A percentile compares a stretch with the other conserved stretches of the same genome.
Conservation (phyloP, 2,888 invertebrate species). For the Glaucopsyche alexis region DNA sequence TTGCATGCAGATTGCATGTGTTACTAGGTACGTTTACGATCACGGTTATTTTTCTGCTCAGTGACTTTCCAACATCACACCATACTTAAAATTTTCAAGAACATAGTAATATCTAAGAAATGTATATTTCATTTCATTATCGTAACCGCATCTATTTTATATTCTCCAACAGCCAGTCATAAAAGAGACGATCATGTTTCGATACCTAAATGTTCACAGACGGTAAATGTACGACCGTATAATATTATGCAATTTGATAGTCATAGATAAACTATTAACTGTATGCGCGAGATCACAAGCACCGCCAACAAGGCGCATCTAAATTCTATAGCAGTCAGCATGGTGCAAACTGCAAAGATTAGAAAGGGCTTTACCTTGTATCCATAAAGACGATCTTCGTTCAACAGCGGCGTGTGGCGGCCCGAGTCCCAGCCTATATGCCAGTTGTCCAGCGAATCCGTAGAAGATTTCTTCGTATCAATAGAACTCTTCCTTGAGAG, state of each 20-base stretch:
- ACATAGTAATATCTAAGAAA: too few relatives aligned
- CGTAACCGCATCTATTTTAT: not conserved
- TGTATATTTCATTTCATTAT: too few relatives aligned
- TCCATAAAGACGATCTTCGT: conserved; percentile 17
- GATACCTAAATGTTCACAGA: not conserved
- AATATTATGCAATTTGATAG: not conserved
- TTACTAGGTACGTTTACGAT: not conserved
- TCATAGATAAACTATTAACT: not conserved
- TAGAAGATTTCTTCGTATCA: conserved; percentile 79
- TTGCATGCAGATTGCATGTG: not conserved
- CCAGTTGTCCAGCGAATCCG: conserved; percentile 86
- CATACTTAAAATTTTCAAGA: too few relatives aligned
- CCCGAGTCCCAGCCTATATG: conserved; percentile 85
- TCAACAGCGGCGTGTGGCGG: conserved; percentile 79
- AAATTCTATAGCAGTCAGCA: not conserved
- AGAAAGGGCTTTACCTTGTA: conserved; percentile 57
- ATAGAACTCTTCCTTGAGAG: conserved; percentile 75
- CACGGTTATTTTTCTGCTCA: too few relatives aligned
- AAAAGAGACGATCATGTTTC: not conserved
- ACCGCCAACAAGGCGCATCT: conserved; percentile 14
- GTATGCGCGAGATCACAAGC: conserved; percentile 6
- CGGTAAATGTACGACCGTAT: not conserved
- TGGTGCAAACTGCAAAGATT: not conserved
- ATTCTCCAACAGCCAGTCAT: not conserved
- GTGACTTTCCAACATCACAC: too few relatives aligned